Evolutionary conservation across 2,113 vertebrate species (phyloP).

Genomic region (Podarcis cretensis): DNA sequence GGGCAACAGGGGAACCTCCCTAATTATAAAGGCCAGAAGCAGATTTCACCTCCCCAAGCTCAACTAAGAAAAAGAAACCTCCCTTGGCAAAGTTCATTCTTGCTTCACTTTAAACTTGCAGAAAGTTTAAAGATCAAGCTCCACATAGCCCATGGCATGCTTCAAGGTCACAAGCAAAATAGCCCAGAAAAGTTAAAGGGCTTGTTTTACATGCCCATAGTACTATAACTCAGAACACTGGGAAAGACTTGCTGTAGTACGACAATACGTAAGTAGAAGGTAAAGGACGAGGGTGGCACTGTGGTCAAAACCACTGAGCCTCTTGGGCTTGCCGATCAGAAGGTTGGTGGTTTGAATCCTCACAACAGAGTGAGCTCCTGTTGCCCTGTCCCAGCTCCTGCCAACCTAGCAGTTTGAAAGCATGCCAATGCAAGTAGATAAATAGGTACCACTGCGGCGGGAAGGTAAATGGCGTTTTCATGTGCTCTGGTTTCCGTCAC

Average conservation of each 20-base stretch:
- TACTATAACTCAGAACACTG: neutral
- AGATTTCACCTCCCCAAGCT: neutral
- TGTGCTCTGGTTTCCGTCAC: no score
- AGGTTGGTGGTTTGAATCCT: no score
- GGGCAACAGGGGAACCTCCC: neutral
- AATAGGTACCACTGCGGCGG: no score
- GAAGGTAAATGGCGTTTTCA: no score
- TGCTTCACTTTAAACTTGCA: neutral
- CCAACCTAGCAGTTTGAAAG: no score
- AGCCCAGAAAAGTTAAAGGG: neutral
- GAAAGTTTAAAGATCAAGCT: neutral
- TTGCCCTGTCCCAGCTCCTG: no score
- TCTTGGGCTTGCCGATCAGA: no score
- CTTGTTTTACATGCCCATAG: neutral
- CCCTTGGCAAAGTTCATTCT: neutral
- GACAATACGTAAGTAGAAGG: neutral
- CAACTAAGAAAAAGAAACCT: neutral
- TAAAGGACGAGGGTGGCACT: no score
- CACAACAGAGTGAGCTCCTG: no score
- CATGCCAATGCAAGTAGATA: no score
- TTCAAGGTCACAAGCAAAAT: neutral
- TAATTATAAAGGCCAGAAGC: neutral
- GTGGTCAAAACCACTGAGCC: no score
- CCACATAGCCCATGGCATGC: neutral
- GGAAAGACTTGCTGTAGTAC: neutral